A percentile compares a stretch with the other conserved stretches of the same genome.
Conservation (phyloP, 2,888 invertebrate species). For the Cerastis rubricosa region DNA sequence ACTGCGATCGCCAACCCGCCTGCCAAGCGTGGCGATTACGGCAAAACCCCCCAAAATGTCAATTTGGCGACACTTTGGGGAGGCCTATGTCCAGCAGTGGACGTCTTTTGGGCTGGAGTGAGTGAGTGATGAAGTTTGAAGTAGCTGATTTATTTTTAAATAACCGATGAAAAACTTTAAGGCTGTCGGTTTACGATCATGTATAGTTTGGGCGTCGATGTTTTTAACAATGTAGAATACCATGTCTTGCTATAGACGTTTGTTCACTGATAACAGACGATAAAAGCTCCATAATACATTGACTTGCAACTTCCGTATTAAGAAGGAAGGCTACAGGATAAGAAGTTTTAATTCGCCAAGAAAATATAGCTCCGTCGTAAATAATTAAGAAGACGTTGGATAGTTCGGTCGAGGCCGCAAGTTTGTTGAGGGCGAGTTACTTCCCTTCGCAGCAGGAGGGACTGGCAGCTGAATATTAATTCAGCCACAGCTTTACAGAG, state of each 20-base stretch:
- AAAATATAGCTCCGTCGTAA: slow-evolving; percentile 58
- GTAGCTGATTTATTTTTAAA: background rate
- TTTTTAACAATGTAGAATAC: background rate
- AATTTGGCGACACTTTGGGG: too few species aligned
- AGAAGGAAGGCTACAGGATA: slow-evolving; percentile 24
- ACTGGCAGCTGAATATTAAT: slow-evolving; percentile 52
- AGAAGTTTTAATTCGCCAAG: slow-evolving; percentile 46
- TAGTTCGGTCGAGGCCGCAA: slow-evolving; percentile 51
- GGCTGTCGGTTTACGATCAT: too few species aligned
- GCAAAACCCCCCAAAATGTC: too few species aligned
- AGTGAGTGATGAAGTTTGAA: background rate
- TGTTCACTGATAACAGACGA: background rate
- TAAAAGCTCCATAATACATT: background rate
- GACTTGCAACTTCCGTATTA: slow-evolving; percentile 5
- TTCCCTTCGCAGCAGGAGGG: slow-evolving; percentile 26
- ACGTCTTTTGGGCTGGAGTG: too few species aligned
- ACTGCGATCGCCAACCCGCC: too few species aligned
- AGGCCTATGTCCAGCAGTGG: too few species aligned
- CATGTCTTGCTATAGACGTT: background rate
- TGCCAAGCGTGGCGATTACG: too few species aligned
- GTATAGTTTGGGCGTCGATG: background rate
- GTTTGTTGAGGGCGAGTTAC: slow-evolving; percentile 59
- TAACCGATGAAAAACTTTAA: background rate
- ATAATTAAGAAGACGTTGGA: slow-evolving; percentile 54
- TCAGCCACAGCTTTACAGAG: slow-evolving; percentile 41